These are phyloP conservation scores for Cosmia pyralina DNA, from an alignment of 2,888 invertebrate genomes.

Conservation along the genomic window DNA sequence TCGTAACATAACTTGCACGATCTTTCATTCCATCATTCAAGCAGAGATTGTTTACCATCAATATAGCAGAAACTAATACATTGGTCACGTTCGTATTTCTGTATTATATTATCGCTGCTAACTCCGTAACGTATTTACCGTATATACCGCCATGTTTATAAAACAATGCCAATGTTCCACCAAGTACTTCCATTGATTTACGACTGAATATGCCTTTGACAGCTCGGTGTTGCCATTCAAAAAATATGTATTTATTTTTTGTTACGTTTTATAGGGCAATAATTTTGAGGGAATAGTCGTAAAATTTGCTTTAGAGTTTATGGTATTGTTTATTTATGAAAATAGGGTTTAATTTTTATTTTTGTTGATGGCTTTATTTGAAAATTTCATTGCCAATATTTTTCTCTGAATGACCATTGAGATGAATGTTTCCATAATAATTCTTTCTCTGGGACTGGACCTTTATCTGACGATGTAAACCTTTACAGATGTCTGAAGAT, in stretches of 20 bases:
- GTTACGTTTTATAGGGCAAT: slow-evolving; percentile 62
- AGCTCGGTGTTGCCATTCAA: slow-evolving; percentile 63
- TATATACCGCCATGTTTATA: slow-evolving; percentile 55
- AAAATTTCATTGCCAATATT: slow-evolving; percentile 19
- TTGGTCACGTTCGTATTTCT: slow-evolving; percentile 55
- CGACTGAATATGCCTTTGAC: slow-evolving; percentile 60
- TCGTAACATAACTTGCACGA: slow-evolving; percentile 21
- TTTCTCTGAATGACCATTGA: too few species aligned
- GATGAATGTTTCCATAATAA: not conserved
- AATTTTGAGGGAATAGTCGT: slow-evolving; percentile 61
- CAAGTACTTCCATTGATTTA: slow-evolving; percentile 57
- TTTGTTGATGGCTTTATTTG: slow-evolving; percentile 26
- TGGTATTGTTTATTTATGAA: slow-evolving; percentile 37
- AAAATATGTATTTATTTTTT: slow-evolving; percentile 60
- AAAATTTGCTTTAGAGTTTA: slow-evolving; percentile 51
- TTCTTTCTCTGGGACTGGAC: not conserved
- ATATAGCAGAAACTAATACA: slow-evolving; percentile 54
- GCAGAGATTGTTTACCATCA: slow-evolving; percentile 49
- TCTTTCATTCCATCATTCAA: slow-evolving; percentile 1
- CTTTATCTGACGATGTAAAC: not conserved
- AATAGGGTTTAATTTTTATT: slow-evolving; percentile 24
- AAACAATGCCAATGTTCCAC: slow-evolving; percentile 56
- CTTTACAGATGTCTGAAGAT: not conserved
- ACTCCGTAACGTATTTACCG: slow-evolving; percentile 25
- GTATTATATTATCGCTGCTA: slow-evolving; percentile 48